Evolutionary conservation across 2,797 vertebrate genomes (phyloP).

Genomic region (Tolypeutes matacus): DNA sequence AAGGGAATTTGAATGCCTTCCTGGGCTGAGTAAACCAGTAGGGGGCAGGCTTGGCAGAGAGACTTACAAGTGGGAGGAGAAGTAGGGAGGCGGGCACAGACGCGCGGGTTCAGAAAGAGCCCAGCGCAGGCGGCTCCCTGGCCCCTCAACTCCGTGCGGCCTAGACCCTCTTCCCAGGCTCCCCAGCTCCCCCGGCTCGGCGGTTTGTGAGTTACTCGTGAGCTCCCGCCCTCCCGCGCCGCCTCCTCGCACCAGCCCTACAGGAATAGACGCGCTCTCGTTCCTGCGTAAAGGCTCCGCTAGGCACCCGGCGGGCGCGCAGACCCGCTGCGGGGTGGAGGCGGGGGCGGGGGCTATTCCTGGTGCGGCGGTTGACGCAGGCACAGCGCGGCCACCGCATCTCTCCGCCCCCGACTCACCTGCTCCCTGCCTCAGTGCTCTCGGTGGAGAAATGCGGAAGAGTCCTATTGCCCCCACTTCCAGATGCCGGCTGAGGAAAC

Average conservation of each 20-base stretch:
- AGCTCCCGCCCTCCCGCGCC: slow-evolving; percentile 77
- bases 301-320: slow-evolving; percentile 63
- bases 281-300: slow-evolving; percentile 78
- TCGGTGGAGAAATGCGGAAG: slow-evolving; percentile 64
- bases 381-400: slow-evolving; percentile 65
- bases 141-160: slow-evolving; percentile 31
- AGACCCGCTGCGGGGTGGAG: slow-evolving; percentile 76
- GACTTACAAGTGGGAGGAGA: slow-evolving; percentile 47
- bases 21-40: slow-evolving; percentile 37
- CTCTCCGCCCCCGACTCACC: slow-evolving; percentile 81
- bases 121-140: slow-evolving; percentile 43
- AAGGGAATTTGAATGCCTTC: slow-evolving; percentile 32
- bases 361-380: slow-evolving; percentile 81
- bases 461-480: neutral
- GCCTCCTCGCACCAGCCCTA: slow-evolving; percentile 82
- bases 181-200: slow-evolving; percentile 33
- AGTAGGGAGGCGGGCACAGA: neutral
- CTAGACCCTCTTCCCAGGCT: slow-evolving; percentile 41
- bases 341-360: slow-evolving; percentile 83
- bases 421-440: slow-evolving; percentile 77
- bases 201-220: slow-evolving; percentile 72
- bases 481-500: slow-evolving; percentile 21
- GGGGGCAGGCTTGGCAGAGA: slow-evolving; percentile 54
- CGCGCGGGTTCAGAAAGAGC: neutral
- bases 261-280: slow-evolving; percentile 82